Evolutionary conservation across 2,888 invertebrate genomes (phyloP).

Genomic region (Marasmarcha lunaedactyla): DNA sequence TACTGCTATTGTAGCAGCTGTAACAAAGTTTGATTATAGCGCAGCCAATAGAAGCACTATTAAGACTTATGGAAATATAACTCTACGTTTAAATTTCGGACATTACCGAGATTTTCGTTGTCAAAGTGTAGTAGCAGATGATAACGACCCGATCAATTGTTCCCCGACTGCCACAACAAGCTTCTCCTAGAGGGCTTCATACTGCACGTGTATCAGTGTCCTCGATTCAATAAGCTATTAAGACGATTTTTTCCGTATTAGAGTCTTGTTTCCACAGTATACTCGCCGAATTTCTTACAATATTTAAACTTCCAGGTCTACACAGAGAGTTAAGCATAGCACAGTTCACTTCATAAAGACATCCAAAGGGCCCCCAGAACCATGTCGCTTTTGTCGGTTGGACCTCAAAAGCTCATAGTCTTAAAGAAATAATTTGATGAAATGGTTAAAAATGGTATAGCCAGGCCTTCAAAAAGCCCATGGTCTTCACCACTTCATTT

Average conservation of each 20-base stretch:
- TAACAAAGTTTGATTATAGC: not conserved
- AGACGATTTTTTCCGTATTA: not conserved
- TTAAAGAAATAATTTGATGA: slow-evolving; percentile 10
- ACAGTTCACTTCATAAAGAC: slow-evolving; percentile 12
- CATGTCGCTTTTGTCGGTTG: slow-evolving; percentile 11
- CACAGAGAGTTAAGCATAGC: not conserved
- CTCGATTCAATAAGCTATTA: not conserved
- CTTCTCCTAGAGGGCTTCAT: slow-evolving; percentile 10
- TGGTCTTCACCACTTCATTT: slow-evolving; percentile 19
- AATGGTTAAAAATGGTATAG: slow-evolving; percentile 15
- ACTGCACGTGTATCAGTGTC: slow-evolving; percentile 2
- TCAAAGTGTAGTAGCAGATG: slow-evolving; percentile 17
- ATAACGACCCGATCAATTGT: slow-evolving; percentile 11
- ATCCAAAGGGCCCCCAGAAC: slow-evolving; percentile 9
- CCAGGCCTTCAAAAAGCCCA: slow-evolving; percentile 18
- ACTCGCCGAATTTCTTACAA: slow-evolving; percentile 4
- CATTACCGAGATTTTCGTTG: slow-evolving; percentile 15
- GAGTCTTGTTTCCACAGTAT: slow-evolving; percentile 1
- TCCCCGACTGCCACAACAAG: slow-evolving; percentile 3
- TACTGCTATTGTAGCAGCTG: not conserved
- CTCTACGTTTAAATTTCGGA: slow-evolving; percentile 11
- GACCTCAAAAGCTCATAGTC: slow-evolving; percentile 7
- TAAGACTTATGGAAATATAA: not conserved
- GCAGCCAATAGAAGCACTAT: slow-evolving; percentile 1
- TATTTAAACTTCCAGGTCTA: not conserved